phyloP scores from a whole-genome alignment of 2,797 vertebrate genomes.

The Hybognathus amarus region DNA sequence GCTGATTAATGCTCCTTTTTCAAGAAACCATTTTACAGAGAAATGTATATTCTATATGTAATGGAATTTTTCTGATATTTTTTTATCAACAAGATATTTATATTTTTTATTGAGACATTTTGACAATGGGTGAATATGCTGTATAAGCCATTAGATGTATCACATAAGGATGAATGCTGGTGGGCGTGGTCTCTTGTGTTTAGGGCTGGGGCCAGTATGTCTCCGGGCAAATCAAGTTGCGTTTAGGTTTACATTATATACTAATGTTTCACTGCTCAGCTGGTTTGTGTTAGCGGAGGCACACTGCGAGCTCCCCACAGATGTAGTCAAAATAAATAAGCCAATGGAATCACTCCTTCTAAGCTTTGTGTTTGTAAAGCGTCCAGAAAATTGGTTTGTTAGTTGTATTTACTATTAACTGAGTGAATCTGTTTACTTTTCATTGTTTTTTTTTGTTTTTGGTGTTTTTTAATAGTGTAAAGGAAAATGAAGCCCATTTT shows the following conservation, averaged over 20 bases:
- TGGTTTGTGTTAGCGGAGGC: background rate
- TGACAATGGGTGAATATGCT: conserved; percentile 20
- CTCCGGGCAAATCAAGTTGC: conserved; percentile 31
- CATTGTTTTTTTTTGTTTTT: background rate
- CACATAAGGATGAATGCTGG: background rate
- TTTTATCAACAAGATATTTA: conserved; percentile 62
- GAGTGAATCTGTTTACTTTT: background rate
- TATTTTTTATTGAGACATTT: conserved; percentile 60
- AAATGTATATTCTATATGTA: conserved; percentile 56
- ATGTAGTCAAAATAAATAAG: conserved; percentile 39
- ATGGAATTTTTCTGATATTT: conserved; percentile 58
- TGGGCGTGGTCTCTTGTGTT: background rate
- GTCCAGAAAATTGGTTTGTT: conserved; percentile 1
- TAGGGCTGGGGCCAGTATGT: background rate
- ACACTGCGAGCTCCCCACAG: background rate
- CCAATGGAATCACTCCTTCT: background rate
- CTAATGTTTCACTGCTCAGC: conserved; percentile 26
- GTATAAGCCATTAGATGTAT: conserved; percentile 24
- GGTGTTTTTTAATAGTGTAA: background rate
- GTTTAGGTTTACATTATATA: conserved; percentile 8
- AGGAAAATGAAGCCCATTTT: conserved; percentile 1
- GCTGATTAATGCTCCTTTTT: conserved; percentile 19
- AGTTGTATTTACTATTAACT: background rate
- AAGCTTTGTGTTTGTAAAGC: conserved; percentile 11
- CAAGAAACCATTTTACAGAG: conserved; percentile 53